A percentile compares a stretch with the other conserved stretches of the same genome.
Conservation (phyloP, 2,797 vertebrate genomes). For the Melanotaenia maccullochi region DNA sequence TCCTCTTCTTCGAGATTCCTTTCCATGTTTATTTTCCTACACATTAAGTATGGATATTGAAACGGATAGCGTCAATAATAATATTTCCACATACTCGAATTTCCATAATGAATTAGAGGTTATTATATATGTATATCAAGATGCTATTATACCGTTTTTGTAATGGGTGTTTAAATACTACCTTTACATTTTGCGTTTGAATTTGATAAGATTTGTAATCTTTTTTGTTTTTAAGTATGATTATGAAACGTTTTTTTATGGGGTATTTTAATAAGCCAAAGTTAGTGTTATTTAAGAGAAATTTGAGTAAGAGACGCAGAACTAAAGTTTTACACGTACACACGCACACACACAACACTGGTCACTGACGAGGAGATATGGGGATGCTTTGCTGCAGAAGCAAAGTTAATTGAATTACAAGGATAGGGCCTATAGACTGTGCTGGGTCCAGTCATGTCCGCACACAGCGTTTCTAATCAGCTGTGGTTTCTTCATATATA, state of each 20-base stretch:
- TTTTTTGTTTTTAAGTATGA: background rate
- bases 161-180: background rate
- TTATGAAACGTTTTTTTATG: too few species aligned
- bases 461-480: background rate
- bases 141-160: too few species aligned
- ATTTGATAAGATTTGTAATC: background rate
- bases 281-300: background rate
- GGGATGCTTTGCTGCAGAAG: slow-evolving; percentile 9
- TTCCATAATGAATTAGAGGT: too few species aligned
- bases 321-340: background rate
- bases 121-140: too few species aligned
- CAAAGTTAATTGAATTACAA: slow-evolving; percentile 35
- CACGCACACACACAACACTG: too few species aligned
- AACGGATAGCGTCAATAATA: too few species aligned
- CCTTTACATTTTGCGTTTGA: background rate
- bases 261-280: background rate
- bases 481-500: background rate
- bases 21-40: background rate
- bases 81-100: background rate
- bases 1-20: background rate
- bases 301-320: background rate
- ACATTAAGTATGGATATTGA: background rate
- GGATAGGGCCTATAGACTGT: background rate
- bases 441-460: background rate
- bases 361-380: background rate